Evolutionary conservation across 2,888 invertebrate species (phyloP), one percentile per base, ranked within the genome.

Genomic region (Drosophila longiperda): DNA sequence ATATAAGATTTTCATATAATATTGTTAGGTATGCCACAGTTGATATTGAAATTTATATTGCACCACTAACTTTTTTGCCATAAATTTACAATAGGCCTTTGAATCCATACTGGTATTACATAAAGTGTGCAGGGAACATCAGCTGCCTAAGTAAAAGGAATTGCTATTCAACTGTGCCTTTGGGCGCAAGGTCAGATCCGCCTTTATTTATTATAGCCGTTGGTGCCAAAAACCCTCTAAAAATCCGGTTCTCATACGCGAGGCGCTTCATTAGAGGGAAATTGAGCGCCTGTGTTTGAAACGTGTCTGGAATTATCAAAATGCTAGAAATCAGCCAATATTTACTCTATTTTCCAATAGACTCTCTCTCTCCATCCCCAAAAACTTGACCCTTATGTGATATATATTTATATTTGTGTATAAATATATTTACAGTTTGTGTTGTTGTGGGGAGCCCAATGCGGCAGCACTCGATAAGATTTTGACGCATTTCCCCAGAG

Each of bases 401-500:
- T 66, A 65, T 54, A n/a, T 58, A 61, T 75, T 15, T 40, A 40
- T n/a, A 26, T 66, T 63, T 49, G 12, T 53, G 34, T 32, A 38
- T 36, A 65, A 65, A 68, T 48, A 26, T 62, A 60, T 68, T 68
- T 17, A 45, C 58, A 29, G 15, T 33, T 63, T 54, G 4, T 29
- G 26, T n/a, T 36, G 36, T 65, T 49, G 63, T 38, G 68, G 67
- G 34, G 77, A 23, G 77, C 79, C 79, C 88, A 80, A 45, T 69
- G 75, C 80, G 84, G 78, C 65, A 68, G 29, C 80, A 84, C 80
- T 82, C 80, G 83, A 74, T 80, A 87, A 74, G 85, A 79, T 82
- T 89, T 87, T 85, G 87, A 89, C 89, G 87, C 86, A 89, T 87
- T 87, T 86, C 86, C 86, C 86, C 66, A 74, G 87, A 86, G 86